Conservation (phyloP, 2,888 invertebrate genomes). For the Polietes domitor region DNA sequence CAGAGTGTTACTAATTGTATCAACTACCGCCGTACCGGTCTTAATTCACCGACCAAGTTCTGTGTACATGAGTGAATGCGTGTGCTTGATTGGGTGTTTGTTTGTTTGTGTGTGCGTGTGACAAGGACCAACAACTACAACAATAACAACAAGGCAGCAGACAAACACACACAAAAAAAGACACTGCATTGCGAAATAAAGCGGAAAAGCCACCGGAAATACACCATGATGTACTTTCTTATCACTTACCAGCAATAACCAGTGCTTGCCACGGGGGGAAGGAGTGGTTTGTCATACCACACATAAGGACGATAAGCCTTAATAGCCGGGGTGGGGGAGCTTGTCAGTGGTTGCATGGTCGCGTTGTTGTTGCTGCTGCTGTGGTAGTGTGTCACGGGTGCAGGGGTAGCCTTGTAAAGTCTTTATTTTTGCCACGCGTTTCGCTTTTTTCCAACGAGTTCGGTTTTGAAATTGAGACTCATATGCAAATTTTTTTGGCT, state of each 20-base stretch:
- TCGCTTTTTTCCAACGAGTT: neutral
- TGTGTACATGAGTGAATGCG: neutral
- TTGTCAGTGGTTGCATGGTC: neutral
- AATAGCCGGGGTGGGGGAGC: conserved; percentile 15
- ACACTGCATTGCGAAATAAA: conserved; percentile 45
- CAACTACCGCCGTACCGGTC: neutral
- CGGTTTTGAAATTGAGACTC: conserved; percentile 59
- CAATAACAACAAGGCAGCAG: neutral
- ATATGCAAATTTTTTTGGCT: conserved; percentile 56
- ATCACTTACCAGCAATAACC: conserved; percentile 59
- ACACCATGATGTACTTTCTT: conserved; percentile 59
- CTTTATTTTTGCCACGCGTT: conserved; percentile 58
- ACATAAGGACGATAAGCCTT: conserved; percentile 40
- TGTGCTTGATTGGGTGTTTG: too few species aligned
- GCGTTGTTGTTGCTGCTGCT: neutral
- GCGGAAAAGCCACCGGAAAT: conserved; percentile 63
- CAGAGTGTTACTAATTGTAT: too few species aligned
- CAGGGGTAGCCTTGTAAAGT: conserved; percentile 27
- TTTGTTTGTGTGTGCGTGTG: neutral
- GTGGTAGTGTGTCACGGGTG: conserved; percentile 24
- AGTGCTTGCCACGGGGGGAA: neutral
- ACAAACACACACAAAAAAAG: conserved; percentile 17
- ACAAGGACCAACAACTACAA: conserved; percentile 4
- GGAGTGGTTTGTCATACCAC: conserved; percentile 38
- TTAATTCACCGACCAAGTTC: neutral